phyloP scores from a whole-genome alignment of 2,888 invertebrate genomes.

The Agrenia bidenticulata region DNA sequence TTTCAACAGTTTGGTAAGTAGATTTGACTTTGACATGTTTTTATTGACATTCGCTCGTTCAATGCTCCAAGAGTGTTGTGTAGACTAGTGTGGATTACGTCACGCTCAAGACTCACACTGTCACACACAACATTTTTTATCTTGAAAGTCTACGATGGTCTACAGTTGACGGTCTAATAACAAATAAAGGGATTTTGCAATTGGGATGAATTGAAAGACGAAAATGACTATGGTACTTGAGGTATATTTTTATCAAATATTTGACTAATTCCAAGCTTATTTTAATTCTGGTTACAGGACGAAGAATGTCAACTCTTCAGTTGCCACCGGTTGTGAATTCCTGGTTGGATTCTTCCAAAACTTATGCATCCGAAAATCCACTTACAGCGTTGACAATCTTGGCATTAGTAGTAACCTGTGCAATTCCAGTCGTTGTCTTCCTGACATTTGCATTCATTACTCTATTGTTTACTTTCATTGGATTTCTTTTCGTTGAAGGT shows the following conservation, averaged over 20 bases:
- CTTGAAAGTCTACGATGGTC: no score
- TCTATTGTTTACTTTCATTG: conserved; percentile 46
- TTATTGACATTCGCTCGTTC: no score
- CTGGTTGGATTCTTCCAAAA: conserved; percentile 42
- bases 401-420: conserved; percentile 41
- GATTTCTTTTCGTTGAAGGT: conserved; percentile 51
- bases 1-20: conserved; percentile 46
- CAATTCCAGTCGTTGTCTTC: conserved; percentile 45
- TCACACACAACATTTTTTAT: no score
- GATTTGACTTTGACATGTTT: not conserved
- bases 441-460: conserved; percentile 45
- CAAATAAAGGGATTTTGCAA: no score
- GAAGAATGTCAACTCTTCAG: conserved; percentile 40
- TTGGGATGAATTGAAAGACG: no score
- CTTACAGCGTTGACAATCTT: conserved; percentile 44
- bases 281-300: conserved; percentile 29
- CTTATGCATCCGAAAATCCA: conserved; percentile 44
- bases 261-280: not conserved
- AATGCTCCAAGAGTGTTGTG: no score
- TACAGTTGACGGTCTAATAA: no score
- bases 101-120: no score
- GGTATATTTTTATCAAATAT: conserved; percentile 3
- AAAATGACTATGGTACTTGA: no score
- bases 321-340: conserved; percentile 41
- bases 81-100: no score